These are phyloP conservation scores for Empidonax traillii DNA, from an alignment of 2,113 vertebrate genomes.

Conservation along the genomic window DNA sequence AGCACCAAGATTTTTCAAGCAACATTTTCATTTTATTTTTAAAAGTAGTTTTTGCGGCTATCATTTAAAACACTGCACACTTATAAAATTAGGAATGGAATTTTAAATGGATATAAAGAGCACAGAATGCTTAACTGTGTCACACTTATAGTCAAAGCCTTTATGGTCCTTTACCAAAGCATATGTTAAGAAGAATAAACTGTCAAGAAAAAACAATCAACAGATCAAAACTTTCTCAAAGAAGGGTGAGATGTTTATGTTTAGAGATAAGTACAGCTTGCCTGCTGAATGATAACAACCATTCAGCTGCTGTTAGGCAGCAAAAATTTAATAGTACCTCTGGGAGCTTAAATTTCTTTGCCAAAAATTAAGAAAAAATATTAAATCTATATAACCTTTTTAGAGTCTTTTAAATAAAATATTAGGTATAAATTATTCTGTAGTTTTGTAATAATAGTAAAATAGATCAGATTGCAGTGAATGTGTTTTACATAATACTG, in stretches of 20 bases:
- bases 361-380: not conserved
- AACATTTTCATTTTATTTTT: not conserved
- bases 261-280: not conserved
- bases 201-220: not conserved
- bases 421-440: not conserved
- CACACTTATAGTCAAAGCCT: not conserved
- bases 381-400: not conserved
- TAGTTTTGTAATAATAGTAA: not conserved
- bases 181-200: not conserved
- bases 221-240: not conserved
- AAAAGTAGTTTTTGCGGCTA: not conserved
- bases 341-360: not conserved
- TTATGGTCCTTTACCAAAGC: not conserved
- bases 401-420: not conserved
- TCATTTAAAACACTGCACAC: not conserved
- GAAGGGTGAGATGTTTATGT: not conserved
- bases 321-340: not conserved
- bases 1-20: not conserved
- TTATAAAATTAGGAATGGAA: not conserved
- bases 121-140: not conserved
- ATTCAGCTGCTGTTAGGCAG: not conserved
- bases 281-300: not conserved
- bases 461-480: not conserved
- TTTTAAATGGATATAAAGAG: not conserved
- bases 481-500: not conserved